Conservation (phyloP, 2,888 invertebrate species). For the Campoplex capitator region DNA sequence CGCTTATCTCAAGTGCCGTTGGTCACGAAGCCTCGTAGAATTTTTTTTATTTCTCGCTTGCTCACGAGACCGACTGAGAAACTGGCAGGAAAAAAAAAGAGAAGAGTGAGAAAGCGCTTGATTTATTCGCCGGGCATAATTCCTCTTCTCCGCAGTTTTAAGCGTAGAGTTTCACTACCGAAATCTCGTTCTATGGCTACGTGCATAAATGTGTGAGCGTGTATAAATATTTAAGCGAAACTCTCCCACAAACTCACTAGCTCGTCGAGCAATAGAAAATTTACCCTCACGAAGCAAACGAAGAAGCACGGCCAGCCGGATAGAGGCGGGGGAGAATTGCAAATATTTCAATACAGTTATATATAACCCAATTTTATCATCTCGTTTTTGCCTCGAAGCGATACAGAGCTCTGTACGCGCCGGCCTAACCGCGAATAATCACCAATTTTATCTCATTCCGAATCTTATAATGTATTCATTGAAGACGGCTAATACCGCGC, state of each 20-base stretch:
- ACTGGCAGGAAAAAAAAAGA: slow-evolving; percentile 36
- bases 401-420: slow-evolving; percentile 3
- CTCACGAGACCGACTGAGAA: slow-evolving; percentile 38
- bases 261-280: slow-evolving; percentile 48
- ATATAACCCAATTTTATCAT: slow-evolving; percentile 3
- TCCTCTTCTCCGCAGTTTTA: slow-evolving; percentile 59
- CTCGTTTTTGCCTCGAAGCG: slow-evolving; percentile 38
- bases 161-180: slow-evolving; percentile 43
- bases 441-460: slow-evolving; percentile 51
- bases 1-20: slow-evolving; percentile 72
- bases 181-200: slow-evolving; percentile 42
- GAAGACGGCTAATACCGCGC: slow-evolving; percentile 47
- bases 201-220: background rate
- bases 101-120: slow-evolving; percentile 53
- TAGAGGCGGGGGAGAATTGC: background rate
- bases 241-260: slow-evolving; percentile 22
- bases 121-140: slow-evolving; percentile 70
- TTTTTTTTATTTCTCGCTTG: slow-evolving; percentile 47
- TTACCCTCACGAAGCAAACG: slow-evolving; percentile 8
- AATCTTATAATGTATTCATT: slow-evolving; percentile 64
- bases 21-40: slow-evolving; percentile 68
- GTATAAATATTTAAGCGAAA: slow-evolving; percentile 30
- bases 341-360: slow-evolving; percentile 28
- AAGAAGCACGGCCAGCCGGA: background rate
- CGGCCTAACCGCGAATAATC: slow-evolving; percentile 53